Evolutionary conservation across 1,140 invertebrate genomes (phyloP), one percentile per base, ranked within the genome.

Genomic region (Rhopalosiphum maidis): DNA sequence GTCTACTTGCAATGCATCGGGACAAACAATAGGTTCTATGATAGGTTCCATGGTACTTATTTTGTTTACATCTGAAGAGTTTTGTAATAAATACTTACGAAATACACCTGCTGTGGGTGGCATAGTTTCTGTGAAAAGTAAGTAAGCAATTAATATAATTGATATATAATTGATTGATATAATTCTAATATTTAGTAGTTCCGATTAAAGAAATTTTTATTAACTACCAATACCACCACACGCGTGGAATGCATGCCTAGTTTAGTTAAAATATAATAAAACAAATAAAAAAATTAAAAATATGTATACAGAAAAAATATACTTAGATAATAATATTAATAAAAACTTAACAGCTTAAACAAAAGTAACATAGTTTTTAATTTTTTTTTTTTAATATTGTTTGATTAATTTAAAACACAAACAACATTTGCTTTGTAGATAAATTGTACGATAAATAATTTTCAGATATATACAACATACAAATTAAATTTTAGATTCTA

Each of bases 11-110:
- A 99, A 99, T 95, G 98, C 98, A 94, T 98, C 99, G 9, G 99
- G 99, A n/a, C 99, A 99, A 96, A 99, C 99, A 0, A 97, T 98
- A 91, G 99, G 99, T 1, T 99, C 98, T 95, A 99, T 99, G 95
- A 95, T 99, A 2, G 99, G 99, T 77, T 99, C 99, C 96, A 98
- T 99, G 6, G 95, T 99, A 21, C 99, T 99, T 95, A 97, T 99
- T 94, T 98, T 99, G 0, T 95, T 99, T 30, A 99, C 99, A 95
- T 99, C 99, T 22, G 96, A 98, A 54, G 97, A 98, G 94, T 99
- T 99, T 95, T 99, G 98, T 95, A 99, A 99, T 95, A 97, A 96
- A 93, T 99, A 99, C 95, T 95, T 99, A 77, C 96, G 99, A 94
- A 96, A 95, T 48, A 96, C 95, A 60, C 97, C 98, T 25, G 95